phyloP scores from a whole-genome alignment of 2,113 vertebrate genomes.

The Pantherophis guttatus region DNA sequence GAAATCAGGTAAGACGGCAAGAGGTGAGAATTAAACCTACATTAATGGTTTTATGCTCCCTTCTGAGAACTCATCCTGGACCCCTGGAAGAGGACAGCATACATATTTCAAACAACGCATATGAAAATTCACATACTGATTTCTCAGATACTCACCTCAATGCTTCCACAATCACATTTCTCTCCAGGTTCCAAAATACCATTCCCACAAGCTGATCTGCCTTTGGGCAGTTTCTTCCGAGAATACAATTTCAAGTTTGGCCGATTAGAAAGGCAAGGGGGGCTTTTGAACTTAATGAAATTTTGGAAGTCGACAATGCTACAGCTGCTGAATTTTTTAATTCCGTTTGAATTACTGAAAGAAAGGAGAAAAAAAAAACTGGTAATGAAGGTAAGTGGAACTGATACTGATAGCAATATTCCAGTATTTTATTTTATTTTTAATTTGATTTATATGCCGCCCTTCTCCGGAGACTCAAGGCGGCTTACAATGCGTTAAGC shows the following conservation, averaged over 20 bases:
- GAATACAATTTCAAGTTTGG: slow-evolving; percentile 63
- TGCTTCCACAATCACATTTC: slow-evolving; percentile 83
- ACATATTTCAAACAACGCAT: not conserved
- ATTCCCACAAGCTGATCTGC: slow-evolving; percentile 76
- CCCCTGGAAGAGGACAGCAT: not conserved
- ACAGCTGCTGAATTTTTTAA: slow-evolving; percentile 85
- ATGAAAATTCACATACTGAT: no score
- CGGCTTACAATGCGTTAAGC: no score
- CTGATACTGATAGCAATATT: no score
- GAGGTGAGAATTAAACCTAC: not conserved
- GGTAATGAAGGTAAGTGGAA: no score
- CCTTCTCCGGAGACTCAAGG: no score
- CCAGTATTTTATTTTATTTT: no score
- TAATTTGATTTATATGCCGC: no score
- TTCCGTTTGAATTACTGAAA: slow-evolving; percentile 65
- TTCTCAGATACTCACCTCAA: slow-evolving; percentile 61
- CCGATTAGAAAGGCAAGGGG: slow-evolving; percentile 74
- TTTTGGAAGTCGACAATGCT: slow-evolving; percentile 80
- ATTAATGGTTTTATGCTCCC: not conserved
- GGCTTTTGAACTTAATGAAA: slow-evolving; percentile 66
- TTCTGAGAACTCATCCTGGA: not conserved
- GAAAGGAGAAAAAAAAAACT: no score
- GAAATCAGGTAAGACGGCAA: no score
- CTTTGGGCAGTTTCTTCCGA: not conserved
- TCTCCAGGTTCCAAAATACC: slow-evolving; percentile 76